Evolutionary conservation across 2,113 vertebrate genomes (phyloP).

Genomic region (Calypte anna): DNA sequence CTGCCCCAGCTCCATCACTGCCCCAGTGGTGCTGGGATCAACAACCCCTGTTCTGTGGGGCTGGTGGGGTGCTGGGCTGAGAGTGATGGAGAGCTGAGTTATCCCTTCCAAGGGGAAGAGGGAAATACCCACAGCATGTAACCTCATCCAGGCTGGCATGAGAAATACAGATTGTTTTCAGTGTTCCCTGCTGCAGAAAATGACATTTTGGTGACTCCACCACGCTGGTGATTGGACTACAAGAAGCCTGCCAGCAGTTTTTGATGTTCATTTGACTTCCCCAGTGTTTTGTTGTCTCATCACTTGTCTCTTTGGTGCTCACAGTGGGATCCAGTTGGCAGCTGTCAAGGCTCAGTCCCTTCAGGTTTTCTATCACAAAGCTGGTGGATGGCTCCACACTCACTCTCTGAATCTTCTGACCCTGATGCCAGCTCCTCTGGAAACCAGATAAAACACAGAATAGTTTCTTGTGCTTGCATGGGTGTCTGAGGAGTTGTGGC

Average conservation of each 20-base stretch:
- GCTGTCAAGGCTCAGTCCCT: background rate
- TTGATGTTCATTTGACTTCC: background rate
- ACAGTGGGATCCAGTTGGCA: background rate
- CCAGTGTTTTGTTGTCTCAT: background rate
- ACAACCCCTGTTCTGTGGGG: fast-evolving
- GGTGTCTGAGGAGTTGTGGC: background rate
- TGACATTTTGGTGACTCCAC: background rate
- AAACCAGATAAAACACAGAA: background rate
- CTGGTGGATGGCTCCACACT: background rate
- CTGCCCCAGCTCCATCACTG: fast-evolving
- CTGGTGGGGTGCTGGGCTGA: background rate
- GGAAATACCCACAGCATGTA: background rate
- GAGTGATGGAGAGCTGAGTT: background rate
- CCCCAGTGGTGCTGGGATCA: background rate
- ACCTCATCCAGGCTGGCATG: background rate
- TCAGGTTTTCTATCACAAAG: fast-evolving
- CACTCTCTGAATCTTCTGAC: background rate
- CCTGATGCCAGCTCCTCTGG: background rate
- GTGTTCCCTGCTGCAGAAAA: background rate
- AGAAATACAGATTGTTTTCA: background rate
- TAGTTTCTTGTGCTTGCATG: background rate
- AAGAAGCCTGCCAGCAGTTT: background rate
- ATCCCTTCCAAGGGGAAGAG: background rate
- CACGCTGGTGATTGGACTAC: fast-evolving
- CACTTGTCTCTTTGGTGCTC: background rate